A percentile compares a stretch with the other conserved stretches of the same genome.
Conservation (phyloP, 2,888 invertebrate species). For the Apotomis capreana region DNA sequence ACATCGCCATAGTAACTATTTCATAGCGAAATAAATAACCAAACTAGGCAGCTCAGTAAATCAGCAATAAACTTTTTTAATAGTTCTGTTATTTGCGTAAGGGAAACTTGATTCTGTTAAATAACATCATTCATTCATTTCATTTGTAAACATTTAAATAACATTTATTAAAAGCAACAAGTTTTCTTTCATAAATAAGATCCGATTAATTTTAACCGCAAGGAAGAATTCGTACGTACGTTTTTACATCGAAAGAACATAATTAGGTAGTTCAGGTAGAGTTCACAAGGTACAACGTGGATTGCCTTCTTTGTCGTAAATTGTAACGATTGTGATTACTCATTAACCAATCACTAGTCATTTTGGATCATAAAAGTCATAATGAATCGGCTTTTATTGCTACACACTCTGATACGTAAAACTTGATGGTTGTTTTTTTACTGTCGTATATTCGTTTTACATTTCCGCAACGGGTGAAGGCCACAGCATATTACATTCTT, state of each 20-base stretch:
- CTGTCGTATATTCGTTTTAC: constrained; percentile 13
- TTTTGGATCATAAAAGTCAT: constrained; percentile 22
- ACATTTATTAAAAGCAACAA: neutral
- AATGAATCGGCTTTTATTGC: constrained; percentile 32
- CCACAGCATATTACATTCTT: too few relatives aligned
- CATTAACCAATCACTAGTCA: constrained; percentile 10
- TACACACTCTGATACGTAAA: constrained; percentile 24
- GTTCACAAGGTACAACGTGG: neutral
- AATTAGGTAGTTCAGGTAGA: neutral
- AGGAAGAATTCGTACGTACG: neutral
- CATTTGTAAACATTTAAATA: too few relatives aligned
- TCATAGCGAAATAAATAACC: neutral
- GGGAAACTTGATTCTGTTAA: neutral
- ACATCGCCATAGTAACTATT: neutral
- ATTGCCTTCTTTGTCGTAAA: constrained; percentile 23
- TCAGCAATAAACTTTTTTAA: neutral
- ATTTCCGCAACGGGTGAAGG: constrained; percentile 38
- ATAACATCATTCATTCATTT: too few relatives aligned
- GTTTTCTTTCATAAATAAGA: too few relatives aligned
- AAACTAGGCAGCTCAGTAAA: neutral
- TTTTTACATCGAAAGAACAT: neutral
- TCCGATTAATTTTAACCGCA: neutral
- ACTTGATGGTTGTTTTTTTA: constrained; percentile 36
- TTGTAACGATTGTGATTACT: neutral
- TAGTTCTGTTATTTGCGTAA: neutral